Base-by-base conservation (phyloP, 2,113 vertebrate genomes). In the Cacatua alba region DNA sequence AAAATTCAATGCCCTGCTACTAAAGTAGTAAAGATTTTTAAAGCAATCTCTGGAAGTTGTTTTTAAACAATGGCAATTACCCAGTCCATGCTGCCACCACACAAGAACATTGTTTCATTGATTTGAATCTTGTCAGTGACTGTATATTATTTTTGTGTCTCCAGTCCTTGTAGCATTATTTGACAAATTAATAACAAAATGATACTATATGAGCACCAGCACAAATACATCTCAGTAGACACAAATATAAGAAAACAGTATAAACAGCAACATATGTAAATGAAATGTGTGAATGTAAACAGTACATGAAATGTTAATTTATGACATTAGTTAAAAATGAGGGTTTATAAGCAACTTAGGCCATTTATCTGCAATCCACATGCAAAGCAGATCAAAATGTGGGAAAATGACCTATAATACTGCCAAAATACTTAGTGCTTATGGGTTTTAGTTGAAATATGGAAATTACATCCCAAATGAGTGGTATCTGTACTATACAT, bases 201-300 rank as follows among this genome's bases (percentile, higher is more conserved):
- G 29, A 35, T 69, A 68, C 11, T 49, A 7, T 20, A 33, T 37
- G 17, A 78, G 11, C 81, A 82, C 15, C 48, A 76, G 16, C 44
- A 55, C 17, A 92, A 83, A 33, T 84, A 92, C 29, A 19, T 75
- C 31, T 91, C 0, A 0, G 44, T 35, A 88, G 69, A 76, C 16
- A 49, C 10, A 88, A 90, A 93, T 88, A 24, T 39, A 88, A 74
- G 39, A 71, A 93, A 95, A 52, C 26, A 93, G 79, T 67, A 75
- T 86, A 92, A 96, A 94, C 69, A 90, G 77, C 24, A 94, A 79
- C 92, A 94, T 84, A 94, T 91, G 91, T 43, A 92, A 95, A 95
- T 41, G 33, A 74, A 95, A 95, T 89, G 86, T 95, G 83, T 84
- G 86, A 96, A 94, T 48, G 46, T 71, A 92, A 96, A 94, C 89